These are phyloP conservation scores for Lophotriccus pileatus DNA, from an alignment of 2,797 vertebrate species.

Conservation along the genomic window DNA sequence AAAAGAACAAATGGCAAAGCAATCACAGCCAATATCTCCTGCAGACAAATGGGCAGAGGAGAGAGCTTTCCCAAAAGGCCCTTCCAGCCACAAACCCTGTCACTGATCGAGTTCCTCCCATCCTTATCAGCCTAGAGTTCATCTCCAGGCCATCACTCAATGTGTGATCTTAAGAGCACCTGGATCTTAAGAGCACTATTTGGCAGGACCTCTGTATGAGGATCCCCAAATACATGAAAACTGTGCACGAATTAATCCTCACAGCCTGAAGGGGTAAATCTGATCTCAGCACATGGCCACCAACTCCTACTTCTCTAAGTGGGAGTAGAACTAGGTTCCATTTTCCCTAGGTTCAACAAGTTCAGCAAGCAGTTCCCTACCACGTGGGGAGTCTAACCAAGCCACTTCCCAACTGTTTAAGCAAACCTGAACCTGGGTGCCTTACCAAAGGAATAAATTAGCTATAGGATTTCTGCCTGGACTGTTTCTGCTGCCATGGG, in stretches of 20 bases:
- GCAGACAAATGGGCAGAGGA: background rate
- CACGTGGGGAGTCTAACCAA: rapidly evolving
- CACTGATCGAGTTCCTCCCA: background rate
- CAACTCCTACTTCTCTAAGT: background rate
- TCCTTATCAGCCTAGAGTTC: background rate
- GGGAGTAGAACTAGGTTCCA: background rate
- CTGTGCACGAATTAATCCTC: background rate
- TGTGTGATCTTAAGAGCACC: background rate
- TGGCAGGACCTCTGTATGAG: background rate
- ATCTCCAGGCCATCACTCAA: background rate
- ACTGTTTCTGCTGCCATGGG: background rate
- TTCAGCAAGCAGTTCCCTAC: background rate
- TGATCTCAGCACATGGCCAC: background rate
- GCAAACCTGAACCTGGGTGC: background rate
- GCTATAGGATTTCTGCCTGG: background rate
- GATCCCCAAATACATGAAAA: background rate
- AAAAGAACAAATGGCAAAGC: background rate
- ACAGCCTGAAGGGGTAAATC: background rate
- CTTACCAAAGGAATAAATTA: background rate
- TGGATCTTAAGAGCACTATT: rapidly evolving
- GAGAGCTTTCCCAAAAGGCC: background rate
- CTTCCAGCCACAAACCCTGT: background rate
- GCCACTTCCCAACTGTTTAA: background rate
- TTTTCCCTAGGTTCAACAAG: background rate
- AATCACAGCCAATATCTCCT: background rate